These are phyloP conservation scores for Coecobrya sp. DNA, from an alignment of 2,888 invertebrate genomes.

Conservation along the genomic window DNA sequence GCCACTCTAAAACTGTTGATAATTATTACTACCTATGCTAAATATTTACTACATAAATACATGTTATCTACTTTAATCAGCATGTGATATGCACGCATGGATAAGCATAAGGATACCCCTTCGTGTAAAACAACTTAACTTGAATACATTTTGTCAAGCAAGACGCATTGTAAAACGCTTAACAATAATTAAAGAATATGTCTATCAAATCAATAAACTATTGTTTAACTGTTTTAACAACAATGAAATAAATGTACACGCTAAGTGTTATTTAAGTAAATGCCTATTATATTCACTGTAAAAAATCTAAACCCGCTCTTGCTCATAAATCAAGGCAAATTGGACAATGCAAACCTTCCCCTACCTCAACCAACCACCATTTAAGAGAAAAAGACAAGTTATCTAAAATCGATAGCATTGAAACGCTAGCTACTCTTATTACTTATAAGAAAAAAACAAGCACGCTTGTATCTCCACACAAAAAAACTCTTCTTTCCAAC, in stretches of 20 bases:
- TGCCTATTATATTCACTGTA: neutral
- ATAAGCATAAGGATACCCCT: slow-evolving; percentile 75
- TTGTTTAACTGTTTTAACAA: neutral
- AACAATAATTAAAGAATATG: slow-evolving; percentile 39
- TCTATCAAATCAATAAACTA: slow-evolving; percentile 9
- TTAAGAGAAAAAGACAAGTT: neutral
- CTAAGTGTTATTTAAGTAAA: slow-evolving; percentile 9
- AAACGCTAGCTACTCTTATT: no score
- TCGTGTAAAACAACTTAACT: slow-evolving; percentile 33
- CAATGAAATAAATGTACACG: neutral
- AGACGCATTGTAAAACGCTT: neutral
- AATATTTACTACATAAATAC: neutral
- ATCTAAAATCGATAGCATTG: slow-evolving; percentile 24
- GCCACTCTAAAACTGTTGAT: neutral
- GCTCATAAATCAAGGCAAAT: slow-evolving; percentile 78
- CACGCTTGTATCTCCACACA: neutral
- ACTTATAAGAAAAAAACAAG: no score
- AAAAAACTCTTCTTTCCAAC: neutral
- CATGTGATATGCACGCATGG: slow-evolving; percentile 21
- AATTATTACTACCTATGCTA: neutral
- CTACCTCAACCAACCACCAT: slow-evolving; percentile 12
- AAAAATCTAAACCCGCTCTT: slow-evolving; percentile 56
- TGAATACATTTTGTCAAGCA: slow-evolving; percentile 5
- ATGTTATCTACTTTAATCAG: neutral
- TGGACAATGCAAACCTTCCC: slow-evolving; percentile 64